These are phyloP conservation scores for Scaptomyza parva DNA, from an alignment of 2,888 invertebrate genomes.

Conservation along the genomic window DNA sequence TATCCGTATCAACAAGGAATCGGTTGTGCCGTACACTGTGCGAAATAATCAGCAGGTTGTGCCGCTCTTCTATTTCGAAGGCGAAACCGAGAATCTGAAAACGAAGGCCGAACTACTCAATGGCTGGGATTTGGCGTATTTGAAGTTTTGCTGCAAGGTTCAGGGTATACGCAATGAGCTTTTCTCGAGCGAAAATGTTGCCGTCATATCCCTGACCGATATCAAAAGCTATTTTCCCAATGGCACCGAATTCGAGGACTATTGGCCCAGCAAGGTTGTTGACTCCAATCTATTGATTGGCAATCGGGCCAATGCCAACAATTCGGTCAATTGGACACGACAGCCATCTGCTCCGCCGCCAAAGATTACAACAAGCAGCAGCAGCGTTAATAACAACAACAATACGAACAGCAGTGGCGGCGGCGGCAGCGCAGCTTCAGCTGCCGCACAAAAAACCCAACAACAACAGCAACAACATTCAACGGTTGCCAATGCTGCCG, in stretches of 20 bases:
- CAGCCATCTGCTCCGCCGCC: slow-evolving; percentile 91
- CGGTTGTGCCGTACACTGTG: slow-evolving; percentile 96
- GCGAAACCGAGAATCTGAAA: slow-evolving; percentile 96
- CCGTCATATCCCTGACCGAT: slow-evolving; percentile 95
- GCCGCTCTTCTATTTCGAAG: slow-evolving; percentile 93
- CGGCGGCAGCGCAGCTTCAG: slow-evolving; percentile 46
- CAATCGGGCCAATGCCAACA: slow-evolving; percentile 87
- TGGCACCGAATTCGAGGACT: slow-evolving; percentile 95
- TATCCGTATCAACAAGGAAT: slow-evolving; percentile 95
- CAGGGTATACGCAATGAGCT: slow-evolving; percentile 96
- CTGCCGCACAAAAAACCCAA: slow-evolving; percentile 42
- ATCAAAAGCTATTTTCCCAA: slow-evolving; percentile 96
- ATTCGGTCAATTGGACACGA: slow-evolving; percentile 91
- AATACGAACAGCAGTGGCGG: slow-evolving; percentile 12
- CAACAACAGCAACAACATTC: slow-evolving; percentile 52
- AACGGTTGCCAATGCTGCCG: slow-evolving; percentile 47
- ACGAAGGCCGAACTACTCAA: slow-evolving; percentile 94
- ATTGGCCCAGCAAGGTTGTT: slow-evolving; percentile 96
- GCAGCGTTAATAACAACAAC: slow-evolving; percentile 62
- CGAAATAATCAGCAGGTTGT: slow-evolving; percentile 94
- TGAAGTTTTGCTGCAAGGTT: slow-evolving; percentile 97
- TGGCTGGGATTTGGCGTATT: slow-evolving; percentile 96
- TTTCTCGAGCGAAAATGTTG: slow-evolving; percentile 95
- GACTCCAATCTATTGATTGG: slow-evolving; percentile 91
- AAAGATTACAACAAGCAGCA: slow-evolving; percentile 69